Base-by-base conservation (phyloP, 2,888 invertebrate genomes). In the Deladenus siricidicola region DNA sequence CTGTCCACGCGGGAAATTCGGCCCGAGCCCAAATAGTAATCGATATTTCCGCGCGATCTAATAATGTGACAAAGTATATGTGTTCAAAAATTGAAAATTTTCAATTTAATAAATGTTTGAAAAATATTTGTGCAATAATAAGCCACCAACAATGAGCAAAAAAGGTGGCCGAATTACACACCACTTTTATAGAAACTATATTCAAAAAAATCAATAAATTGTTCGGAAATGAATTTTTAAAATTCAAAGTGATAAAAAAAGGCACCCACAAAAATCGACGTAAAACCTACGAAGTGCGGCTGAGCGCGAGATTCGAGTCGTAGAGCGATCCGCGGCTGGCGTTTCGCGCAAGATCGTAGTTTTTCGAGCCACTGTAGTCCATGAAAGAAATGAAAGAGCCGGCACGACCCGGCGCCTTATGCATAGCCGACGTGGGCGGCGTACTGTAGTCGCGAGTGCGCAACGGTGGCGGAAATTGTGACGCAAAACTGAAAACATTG, bases 1-100 rank as follows among this genome's bases (percentile, higher is more conserved):
- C 71, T 73, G 61, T 78, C 77, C 29, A 77, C 77, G 44, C 77
- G 78, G 21, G 76, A 76, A 45, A 78, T 65, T 50, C 77, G 70
- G 10, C 77, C 77, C 30, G 67, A 66, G 48, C 75, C 75, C 49
- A 70, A 62, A 63, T 74, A 77, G 44, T 72, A 66, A 62, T 76
- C 76, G 28, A 76, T 65, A 62, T 74, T 70, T 56, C 70, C 67
- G 52, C 77, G 73, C 30, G 77, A 77, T 52, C 74, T 76, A 56
- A 56, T n/a, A n/a, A 72, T 10, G 19, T 8, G 23, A 45, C 23
- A 45, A 34, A 34, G 14, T 10, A 55, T 4, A 45, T 34, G 14
- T 10, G 6, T 10, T 34, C 39, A 34, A 14, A 34, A 34, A 6
- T 34, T 6, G 8, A 34, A 34, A 6, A 34, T 34, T 14, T 34